Evolutionary conservation across 2,888 invertebrate species (phyloP), one percentile per base, ranked within the genome.

Genomic region (Idaea aversata): DNA sequence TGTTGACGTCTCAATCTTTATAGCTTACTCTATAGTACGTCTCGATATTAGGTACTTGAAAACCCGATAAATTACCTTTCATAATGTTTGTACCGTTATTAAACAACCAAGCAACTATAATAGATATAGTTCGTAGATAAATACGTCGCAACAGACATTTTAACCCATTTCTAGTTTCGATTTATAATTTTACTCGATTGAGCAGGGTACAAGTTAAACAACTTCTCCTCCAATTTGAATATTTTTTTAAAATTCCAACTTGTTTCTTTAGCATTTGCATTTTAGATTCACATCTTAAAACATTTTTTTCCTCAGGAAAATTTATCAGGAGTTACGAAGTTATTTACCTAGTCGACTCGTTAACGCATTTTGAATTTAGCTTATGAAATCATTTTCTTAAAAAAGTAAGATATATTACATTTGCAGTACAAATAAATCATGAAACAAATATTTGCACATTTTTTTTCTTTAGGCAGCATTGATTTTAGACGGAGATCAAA

Each of bases 1-100:
- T 68, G 65, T 57, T 83, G 79, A 82, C 78, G 74, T 88, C 87
- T 86, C 86, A 84, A 88, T 88, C 86, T 87, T 87, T 83, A 85
- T 76, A 78, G 78, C 76, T 83, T 77, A 82, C 75, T 81, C 78
- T 85, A 83, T 80, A 76, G 70, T 73, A 74, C 71, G 78, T 82
- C 76, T 79, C 77, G 77, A 80, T 83, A 82, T 78, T 77, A 71
- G 72, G 6, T 47, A 47, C 10, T 7, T 47, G 10, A 13, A 10
- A 47, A 47, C 47, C 6, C 47, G 47, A 10, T 47, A 47, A 47
- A 47, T 47, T 47, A 47, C 47, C 5, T 47, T 47, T 47, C 47
- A 47, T 47, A 47, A 47, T 47, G 47, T 10, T 47, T 47, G 47
- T 13, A 47, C 47, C 47, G 10, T 47, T 47, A 47, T 47, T 47